Evolutionary conservation across 2,888 invertebrate genomes (phyloP).

Genomic region (Rhingia rostrata): DNA sequence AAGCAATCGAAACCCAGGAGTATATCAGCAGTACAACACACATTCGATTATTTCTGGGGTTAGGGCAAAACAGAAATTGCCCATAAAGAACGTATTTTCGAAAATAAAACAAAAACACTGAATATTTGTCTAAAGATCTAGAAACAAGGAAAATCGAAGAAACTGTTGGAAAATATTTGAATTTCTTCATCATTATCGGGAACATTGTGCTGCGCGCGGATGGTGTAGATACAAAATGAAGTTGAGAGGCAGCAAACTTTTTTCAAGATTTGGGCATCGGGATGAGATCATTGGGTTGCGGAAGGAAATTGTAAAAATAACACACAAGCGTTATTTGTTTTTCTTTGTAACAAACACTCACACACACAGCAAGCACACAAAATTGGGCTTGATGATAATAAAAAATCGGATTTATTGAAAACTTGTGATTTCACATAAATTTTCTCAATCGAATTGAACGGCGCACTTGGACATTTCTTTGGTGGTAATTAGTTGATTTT

Average conservation of each 20-base stretch:
- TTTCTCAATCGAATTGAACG: slow-evolving; percentile 27
- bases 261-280: slow-evolving; percentile 3
- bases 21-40: not conserved
- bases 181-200: slow-evolving; percentile 65
- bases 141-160: slow-evolving; percentile 1
- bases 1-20: slow-evolving; percentile 2
- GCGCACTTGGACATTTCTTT: slow-evolving; percentile 52
- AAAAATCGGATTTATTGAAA: slow-evolving; percentile 59
- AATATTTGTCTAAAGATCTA: slow-evolving; percentile 35
- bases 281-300: slow-evolving; percentile 37
- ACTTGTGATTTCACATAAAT: slow-evolving; percentile 45
- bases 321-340: slow-evolving; percentile 51
- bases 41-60: not conserved
- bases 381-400: slow-evolving; percentile 59
- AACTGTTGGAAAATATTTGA: slow-evolving; percentile 63
- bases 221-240: slow-evolving; percentile 22
- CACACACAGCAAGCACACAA: slow-evolving; percentile 6
- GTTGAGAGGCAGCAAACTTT: slow-evolving; percentile 9
- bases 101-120: slow-evolving; percentile 45
- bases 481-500: slow-evolving; percentile 40
- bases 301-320: slow-evolving; percentile 69
- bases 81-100: slow-evolving; percentile 49
- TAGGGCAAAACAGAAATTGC: slow-evolving; percentile 21
- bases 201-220: slow-evolving; percentile 26
- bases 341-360: slow-evolving; percentile 35